These are phyloP conservation scores for Platygyra sinensis DNA, from an alignment of 64 coral and sea anemone genomes.

Conservation along the genomic window DNA sequence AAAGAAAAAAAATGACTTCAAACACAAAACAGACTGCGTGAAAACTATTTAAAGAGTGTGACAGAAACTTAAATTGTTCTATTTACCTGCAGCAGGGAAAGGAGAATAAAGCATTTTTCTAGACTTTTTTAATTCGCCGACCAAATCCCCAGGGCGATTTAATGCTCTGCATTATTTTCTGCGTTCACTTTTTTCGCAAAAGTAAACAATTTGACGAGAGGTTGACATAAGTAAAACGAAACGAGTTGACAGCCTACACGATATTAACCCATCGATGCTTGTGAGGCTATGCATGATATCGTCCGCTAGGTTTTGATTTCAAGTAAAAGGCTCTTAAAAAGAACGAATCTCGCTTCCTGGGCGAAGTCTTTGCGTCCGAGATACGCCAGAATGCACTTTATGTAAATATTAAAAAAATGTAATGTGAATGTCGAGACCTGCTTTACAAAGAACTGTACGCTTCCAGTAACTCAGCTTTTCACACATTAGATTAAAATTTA, in stretches of 20 bases:
- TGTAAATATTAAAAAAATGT: constrained; percentile 26
- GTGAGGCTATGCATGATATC: background rate
- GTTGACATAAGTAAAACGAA: background rate
- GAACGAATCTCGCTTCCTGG: background rate
- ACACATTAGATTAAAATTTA: background rate
- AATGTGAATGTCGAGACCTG: background rate
- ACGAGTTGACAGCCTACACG: background rate
- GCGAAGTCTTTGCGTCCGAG: background rate
- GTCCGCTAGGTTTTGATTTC: background rate
- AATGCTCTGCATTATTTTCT: background rate
- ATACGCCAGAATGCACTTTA: background rate
- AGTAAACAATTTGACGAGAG: background rate
- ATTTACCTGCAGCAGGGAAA: background rate
- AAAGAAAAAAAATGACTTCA: background rate
- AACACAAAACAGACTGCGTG: background rate
- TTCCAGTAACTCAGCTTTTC: background rate
- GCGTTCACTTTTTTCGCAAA: background rate
- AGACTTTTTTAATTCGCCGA: background rate
- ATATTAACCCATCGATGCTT: background rate
- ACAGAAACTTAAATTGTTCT: background rate
- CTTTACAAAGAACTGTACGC: background rate
- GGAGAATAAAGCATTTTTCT: background rate
- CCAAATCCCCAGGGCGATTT: background rate
- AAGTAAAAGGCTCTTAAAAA: background rate
- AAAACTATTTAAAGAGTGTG: background rate